Evolutionary conservation across 2,888 invertebrate species (phyloP), one percentile per base, ranked within the genome.

Genomic region (Caprella mutica): DNA sequence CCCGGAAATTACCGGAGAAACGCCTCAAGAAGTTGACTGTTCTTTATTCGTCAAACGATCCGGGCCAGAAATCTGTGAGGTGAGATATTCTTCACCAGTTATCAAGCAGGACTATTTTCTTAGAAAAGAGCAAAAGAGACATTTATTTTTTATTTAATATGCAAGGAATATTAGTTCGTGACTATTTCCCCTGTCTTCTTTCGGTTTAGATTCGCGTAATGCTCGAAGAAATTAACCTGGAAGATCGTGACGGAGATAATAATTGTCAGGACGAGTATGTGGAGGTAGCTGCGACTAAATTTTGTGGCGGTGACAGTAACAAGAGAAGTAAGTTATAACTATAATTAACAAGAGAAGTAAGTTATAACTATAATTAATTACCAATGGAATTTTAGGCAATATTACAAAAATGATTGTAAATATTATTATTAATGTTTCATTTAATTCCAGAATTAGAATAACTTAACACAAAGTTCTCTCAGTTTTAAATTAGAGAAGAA

Each of bases 31-130:
- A 38, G 35, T 26, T 5, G 48, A 58, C 39, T 64, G 64, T 24
- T 6, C 46, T 3, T 60, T 57, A 40, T 24, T 44, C 35, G 46
- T 60, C 23, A 51, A 56, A 9, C 23, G 54, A 21, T n/a, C 44
- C 1, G 50, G 52, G 2, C 12, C 21, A 2, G 51, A 53, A 17
- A 50, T 60, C 6, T 64, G 64, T 26, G 53, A 44, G 56, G 64
- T 64, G 24, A 52, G 56, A 23, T 14, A 4, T 5, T 14, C 9
- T 24, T 24, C 4, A 48, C 9, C n/a, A 27, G n/a, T n/a, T n/a
- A n/a, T n/a, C n/a, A n/a, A n/a, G n/a, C n/a, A n/a, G n/a, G n/a
- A n/a, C n/a, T n/a, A n/a, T n/a, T n/a, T n/a, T n/a, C n/a, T n/a
- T n/a, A n/a, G n/a, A n/a, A n/a, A n/a, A n/a, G n/a, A n/a, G n/a